Evolutionary conservation across 2,888 invertebrate genomes (phyloP), one percentile per base, ranked within the genome.

Genomic region (Nomada goodeniana): DNA sequence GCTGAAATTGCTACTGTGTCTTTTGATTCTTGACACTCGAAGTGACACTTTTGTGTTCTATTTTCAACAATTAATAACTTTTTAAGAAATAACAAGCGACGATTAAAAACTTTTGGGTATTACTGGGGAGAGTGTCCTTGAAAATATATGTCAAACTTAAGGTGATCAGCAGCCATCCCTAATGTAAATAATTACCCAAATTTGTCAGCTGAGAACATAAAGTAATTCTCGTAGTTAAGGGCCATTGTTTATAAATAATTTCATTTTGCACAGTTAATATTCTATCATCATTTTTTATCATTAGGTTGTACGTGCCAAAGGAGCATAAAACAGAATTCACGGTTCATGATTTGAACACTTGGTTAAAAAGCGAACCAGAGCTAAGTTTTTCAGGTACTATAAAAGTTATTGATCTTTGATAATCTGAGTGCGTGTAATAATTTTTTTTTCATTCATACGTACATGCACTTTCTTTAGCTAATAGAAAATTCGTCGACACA

Each of bases 401-500:
- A 47, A 55, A 50, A 79, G 2, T 47, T 20, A 0, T 50, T 61
- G 52, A 10, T 64, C 15, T 67, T 71, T 50, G n/a, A 15, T 29
- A 7, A 50, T 42, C 2, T 67, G 18, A 55, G 23, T 26, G 20
- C 15, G n/a, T 42, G 23, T 15, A 29, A 47, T 36, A 36, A 36
- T 36, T 36, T 36, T 69, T 20, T 1, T 4, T 47, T 47, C 47
- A 13, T 47, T 47, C 47, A 47, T 47, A 1, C 13, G 47, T 47
- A 57, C 61, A 55, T 61, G 44, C 60, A 10, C n/a, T 80, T 15
- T 70, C 50, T 84, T 59, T 47, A 91, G 92, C 69, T 76, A 86
- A 73, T 42, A 90, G 82, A 83, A 91, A 86, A 83, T 91, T 86
- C 82, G 95, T 96, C 89, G 96, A 96, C 91, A 96, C 96, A 0